Evolutionary conservation across 2,888 invertebrate genomes (phyloP).

Genomic region (Trichogramma evanescens): DNA sequence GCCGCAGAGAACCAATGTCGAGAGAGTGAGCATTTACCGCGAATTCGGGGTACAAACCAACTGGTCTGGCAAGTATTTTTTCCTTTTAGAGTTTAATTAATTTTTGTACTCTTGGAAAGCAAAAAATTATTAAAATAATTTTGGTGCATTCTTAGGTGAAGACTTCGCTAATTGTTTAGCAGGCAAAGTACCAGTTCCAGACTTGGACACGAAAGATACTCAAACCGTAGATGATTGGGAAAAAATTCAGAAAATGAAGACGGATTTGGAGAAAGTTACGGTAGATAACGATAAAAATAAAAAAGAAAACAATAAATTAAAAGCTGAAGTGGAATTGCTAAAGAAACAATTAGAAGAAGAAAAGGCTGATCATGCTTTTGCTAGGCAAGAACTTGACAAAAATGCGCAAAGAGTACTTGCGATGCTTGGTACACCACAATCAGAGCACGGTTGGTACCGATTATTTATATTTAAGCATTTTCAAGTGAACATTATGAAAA

Average conservation of each 20-base stretch:
- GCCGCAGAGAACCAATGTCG: slow-evolving; percentile 44
- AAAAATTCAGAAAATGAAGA: slow-evolving; percentile 58
- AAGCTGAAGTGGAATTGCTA: slow-evolving; percentile 53
- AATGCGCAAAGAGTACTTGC: slow-evolving; percentile 68
- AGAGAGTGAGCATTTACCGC: slow-evolving; percentile 69
- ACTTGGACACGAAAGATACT: slow-evolving; percentile 52
- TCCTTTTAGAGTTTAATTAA: neutral
- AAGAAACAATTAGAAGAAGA: slow-evolving; percentile 63
- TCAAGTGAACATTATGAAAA: neutral
- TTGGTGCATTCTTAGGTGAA: slow-evolving; percentile 2
- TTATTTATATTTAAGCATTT: too few relatives aligned
- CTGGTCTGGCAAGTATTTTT: slow-evolving; percentile 51
- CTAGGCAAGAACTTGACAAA: slow-evolving; percentile 65
- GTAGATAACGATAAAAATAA: slow-evolving; percentile 42
- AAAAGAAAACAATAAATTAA: slow-evolving; percentile 54
- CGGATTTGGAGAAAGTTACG: slow-evolving; percentile 50
- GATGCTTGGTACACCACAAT: slow-evolving; percentile 48
- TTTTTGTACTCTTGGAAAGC: neutral
- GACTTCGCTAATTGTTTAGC: slow-evolving; percentile 69
- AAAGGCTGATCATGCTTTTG: slow-evolving; percentile 64
- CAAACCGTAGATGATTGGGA: slow-evolving; percentile 62
- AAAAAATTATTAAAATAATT: neutral
- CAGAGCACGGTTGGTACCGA: slow-evolving; percentile 30
- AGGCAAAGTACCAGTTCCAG: slow-evolving; percentile 48
- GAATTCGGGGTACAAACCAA: slow-evolving; percentile 74